Conservation (phyloP, 2,888 invertebrate genomes). For the Celastrina argiolus region DNA sequence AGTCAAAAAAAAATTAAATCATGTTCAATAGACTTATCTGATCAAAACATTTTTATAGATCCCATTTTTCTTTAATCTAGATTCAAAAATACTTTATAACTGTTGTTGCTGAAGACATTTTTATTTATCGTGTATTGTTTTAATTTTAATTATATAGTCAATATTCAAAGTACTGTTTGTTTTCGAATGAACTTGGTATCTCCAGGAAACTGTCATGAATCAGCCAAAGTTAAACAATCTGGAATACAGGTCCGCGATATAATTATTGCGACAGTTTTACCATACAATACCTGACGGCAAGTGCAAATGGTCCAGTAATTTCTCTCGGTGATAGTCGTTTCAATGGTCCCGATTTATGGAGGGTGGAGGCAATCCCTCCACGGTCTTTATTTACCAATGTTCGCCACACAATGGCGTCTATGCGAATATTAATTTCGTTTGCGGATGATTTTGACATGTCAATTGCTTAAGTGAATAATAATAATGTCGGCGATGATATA, state of each 20-base stretch:
- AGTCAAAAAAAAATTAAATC: no score
- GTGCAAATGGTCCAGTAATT: conserved; percentile 51
- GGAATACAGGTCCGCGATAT: neutral
- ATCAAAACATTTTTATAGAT: neutral
- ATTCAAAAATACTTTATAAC: no score
- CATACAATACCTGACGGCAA: conserved; percentile 33
- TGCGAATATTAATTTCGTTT: conserved; percentile 41
- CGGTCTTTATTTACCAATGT: conserved; percentile 56
- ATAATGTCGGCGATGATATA: conserved; percentile 30
- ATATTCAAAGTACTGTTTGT: neutral
- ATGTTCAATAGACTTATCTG: no score
- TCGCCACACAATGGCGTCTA: conserved; percentile 53
- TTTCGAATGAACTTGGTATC: neutral
- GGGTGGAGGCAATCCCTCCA: conserved; percentile 50
- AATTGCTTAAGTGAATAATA: conserved; percentile 31
- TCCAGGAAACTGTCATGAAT: conserved; percentile 11
- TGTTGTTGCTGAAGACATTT: no score
- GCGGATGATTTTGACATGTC: conserved; percentile 31
- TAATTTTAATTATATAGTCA: neutral
- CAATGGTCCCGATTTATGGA: conserved; percentile 63
- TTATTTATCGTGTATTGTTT: no score
- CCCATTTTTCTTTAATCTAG: no score
- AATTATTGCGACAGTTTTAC: conserved; percentile 19
- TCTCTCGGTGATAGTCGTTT: conserved; percentile 65
- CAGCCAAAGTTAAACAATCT: neutral